Base-by-base conservation (phyloP, 2,888 invertebrate species). In the Apodemia duryi region DNA sequence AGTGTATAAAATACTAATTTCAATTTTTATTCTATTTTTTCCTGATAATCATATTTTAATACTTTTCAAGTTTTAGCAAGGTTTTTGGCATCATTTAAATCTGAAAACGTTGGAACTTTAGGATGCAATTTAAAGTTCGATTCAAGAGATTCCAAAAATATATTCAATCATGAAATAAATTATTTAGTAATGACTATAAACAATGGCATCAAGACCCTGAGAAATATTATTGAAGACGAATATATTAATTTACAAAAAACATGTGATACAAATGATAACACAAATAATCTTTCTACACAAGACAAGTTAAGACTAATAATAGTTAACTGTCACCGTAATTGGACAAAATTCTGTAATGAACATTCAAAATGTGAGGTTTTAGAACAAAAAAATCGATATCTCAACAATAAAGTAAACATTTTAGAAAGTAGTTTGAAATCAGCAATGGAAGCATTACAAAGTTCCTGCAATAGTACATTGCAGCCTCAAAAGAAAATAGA, bases 311-410 rank as follows among this genome's bases (percentile, higher is more conserved):
- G 63, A 43, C 63, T 4, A 35, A 62, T 65, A 6, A 81, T 86
- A 66, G 72, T 76, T n/a, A 72, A 82, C 6, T 82, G 82, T 1
- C 86, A 83, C 69, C 67, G 74, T 64, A 76, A 85, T 68, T 68
- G 85, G 52, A 77, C 79, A 62, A 79, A 77, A 71, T 75, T 81
- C 43, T 71, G 75, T 21, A 72, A 74, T 7, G 72, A 78, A 66
- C 64, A 65, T 11, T 11, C 61, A n/a, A 76, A 70, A 68, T 76
- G 74, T 43, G 51, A 68, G 32, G 78, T 75, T 70, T 69, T 83
- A 2, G 78, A 84, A 74, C 82, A 82, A 66, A 82, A 72, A 64
- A 85, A 82, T 68, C 70, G 76, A 61, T 87, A 82, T 70, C 69
- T 86, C 2, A 76, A 68, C 62, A 82, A 76, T 66, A 85, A 83